Evolutionary conservation across 1,140 invertebrate species (phyloP).

Genomic region (Drosophila jambulina): DNA sequence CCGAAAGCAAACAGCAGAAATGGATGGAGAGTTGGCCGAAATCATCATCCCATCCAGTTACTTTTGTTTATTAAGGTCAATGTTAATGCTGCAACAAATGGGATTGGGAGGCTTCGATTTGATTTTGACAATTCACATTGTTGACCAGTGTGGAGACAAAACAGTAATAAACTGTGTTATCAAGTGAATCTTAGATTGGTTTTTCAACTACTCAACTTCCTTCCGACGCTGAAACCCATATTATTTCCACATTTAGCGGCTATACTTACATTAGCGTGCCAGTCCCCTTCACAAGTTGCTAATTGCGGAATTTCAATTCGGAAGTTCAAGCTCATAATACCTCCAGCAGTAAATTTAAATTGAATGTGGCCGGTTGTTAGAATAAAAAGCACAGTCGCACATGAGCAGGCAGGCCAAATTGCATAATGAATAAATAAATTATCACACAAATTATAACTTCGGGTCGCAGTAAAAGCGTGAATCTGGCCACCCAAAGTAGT

Average conservation of each 20-base stretch:
- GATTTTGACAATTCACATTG: conserved; percentile 16
- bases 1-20: conserved; percentile 21
- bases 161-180: not conserved
- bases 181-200: not conserved
- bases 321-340: conserved; percentile 34
- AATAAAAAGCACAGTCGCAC: conserved; percentile 2
- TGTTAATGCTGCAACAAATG: conserved; percentile 68
- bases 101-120: conserved; percentile 25
- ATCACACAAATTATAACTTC: conserved; percentile 15
- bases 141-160: not conserved
- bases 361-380: conserved; percentile 3
- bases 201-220: not conserved
- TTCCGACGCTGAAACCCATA: not conserved
- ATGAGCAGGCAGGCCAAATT: conserved; percentile 23
- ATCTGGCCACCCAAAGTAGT: not conserved
- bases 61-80: conserved; percentile 73
- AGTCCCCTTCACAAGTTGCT: conserved; percentile 2
- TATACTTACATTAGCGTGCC: not conserved
- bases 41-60: conserved; percentile 58
- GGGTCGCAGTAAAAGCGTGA: not conserved
- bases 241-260: not conserved
- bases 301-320: conserved; percentile 18
- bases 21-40: conserved; percentile 8
- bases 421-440: conserved; percentile 39
- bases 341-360: conserved; percentile 1